Conservation (phyloP, 2,113 vertebrate genomes). For the Sorex araneus region DNA sequence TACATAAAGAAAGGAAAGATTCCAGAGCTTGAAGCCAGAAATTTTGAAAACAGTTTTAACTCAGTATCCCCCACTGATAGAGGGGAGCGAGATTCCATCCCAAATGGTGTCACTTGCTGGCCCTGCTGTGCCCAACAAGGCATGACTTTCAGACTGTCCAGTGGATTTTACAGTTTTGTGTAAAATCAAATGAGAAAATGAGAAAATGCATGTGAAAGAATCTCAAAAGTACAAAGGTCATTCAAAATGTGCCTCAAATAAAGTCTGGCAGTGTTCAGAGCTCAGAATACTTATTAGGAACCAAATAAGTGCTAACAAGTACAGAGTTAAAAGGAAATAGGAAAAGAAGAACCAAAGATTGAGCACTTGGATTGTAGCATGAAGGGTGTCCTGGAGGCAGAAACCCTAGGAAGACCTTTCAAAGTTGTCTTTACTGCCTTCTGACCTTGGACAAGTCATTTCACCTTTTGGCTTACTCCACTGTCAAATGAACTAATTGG, state of each 20-base stretch:
- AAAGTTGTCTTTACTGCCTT: not conserved
- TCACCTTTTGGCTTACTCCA: not conserved
- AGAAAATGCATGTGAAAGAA: not conserved
- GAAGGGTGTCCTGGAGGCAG: not conserved
- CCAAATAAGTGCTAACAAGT: not conserved
- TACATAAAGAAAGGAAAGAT: conserved; percentile 54
- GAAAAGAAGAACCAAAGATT: not conserved
- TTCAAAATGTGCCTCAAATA: not conserved
- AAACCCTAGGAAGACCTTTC: not conserved
- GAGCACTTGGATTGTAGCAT: not conserved
- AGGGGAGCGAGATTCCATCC: not conserved
- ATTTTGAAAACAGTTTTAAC: conserved; percentile 47
- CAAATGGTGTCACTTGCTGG: not conserved
- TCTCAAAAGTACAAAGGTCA: conserved; percentile 6
- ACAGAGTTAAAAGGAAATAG: not conserved
- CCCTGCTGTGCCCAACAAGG: not conserved
- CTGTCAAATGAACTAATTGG: not conserved
- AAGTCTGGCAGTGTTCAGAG: not conserved
- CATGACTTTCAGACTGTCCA: not conserved
- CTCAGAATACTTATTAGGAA: not conserved
- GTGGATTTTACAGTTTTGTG: not conserved
- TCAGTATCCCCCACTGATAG: not conserved
- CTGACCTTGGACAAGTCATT: not conserved
- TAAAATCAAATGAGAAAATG: not conserved
- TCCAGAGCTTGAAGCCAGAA: conserved; percentile 43